A percentile compares a stretch with the other conserved stretches of the same genome.
Conservation (phyloP, 2,888 invertebrate genomes). For the Dromius quadrimaculatus region DNA sequence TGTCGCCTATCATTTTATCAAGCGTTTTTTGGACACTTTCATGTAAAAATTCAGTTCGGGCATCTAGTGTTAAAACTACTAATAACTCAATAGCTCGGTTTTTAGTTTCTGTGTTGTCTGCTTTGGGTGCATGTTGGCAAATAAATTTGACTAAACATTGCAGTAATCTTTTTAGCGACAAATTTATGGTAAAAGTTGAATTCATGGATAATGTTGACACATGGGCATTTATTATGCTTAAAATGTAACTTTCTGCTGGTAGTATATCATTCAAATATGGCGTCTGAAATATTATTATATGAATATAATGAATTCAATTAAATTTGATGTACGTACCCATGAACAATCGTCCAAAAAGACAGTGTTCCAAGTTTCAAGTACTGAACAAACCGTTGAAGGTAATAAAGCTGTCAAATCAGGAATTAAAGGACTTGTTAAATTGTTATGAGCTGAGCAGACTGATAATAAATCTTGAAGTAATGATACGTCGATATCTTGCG, state of each 20-base stretch:
- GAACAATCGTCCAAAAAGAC: constrained; percentile 71
- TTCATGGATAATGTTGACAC: constrained; percentile 74
- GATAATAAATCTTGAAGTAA: constrained; percentile 66
- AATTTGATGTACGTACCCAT: constrained; percentile 67
- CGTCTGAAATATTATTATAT: constrained; percentile 66
- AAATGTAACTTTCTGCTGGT: constrained; percentile 85
- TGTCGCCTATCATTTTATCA: constrained; percentile 73
- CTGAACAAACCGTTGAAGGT: constrained; percentile 70
- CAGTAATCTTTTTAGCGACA: constrained; percentile 75
- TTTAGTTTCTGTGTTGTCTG: constrained; percentile 75
- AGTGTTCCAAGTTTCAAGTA: constrained; percentile 74
- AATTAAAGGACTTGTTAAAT: constrained; percentile 63
- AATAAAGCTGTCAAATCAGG: constrained; percentile 70
- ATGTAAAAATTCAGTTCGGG: constrained; percentile 80
- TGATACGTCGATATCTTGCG: constrained; percentile 65
- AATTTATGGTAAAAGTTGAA: constrained; percentile 71
- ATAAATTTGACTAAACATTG: constrained; percentile 76
- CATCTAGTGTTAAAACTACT: constrained; percentile 82
- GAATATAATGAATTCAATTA: constrained; percentile 20
- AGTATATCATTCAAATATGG: constrained; percentile 82
- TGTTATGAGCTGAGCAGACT: constrained; percentile 64
- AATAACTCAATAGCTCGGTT: constrained; percentile 77
- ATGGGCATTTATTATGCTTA: constrained; percentile 79
- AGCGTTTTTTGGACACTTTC: constrained; percentile 74
- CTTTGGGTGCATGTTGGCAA: constrained; percentile 72